Base-by-base conservation (phyloP, 2,888 invertebrate genomes). In the Drosophila vallismaia region DNA sequence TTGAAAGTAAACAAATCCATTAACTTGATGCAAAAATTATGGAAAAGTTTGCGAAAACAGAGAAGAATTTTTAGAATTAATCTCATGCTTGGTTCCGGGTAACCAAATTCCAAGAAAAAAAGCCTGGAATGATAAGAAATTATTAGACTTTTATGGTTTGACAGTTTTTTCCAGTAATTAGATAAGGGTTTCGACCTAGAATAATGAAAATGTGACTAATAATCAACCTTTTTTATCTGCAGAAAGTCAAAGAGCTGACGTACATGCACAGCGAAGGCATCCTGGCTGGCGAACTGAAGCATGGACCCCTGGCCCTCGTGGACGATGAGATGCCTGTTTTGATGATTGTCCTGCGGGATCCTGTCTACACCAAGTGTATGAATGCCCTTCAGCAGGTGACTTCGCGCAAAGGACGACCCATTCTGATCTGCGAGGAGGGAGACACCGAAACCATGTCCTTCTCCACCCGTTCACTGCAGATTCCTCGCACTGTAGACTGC, bases 231-330 rank as follows among this genome's bases (percentile, higher is more conserved):
- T 24, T 14, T 10, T 12, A 49, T 24, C 44, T 48, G 8, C 60
- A 62, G 60, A 99, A 99, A 95, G 97, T 99, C 31, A 99, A 99
- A 92, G 99, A 99, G 91, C 93, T 99, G 91, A 99, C 99, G 0
- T 99, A 99, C 92, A 99, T 99, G 98, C 99, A 99, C 93, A 98
- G 98, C 86, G 98, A 98, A 92, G 98, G 98, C n/a, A 99, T 99
- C 75, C 95, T 99, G 95, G 98, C 99, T 4, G 99, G 99, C 51
- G 99, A 99, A 93, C 93, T 99, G 84, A 99, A 99, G 91, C 99
- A 99, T 89, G 99, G 99, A 6, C 99, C 99, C 0, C 93, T 99
- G 69, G 99, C 99, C 2, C 94, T 99, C 59, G 97, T 99, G 42
- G 99, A 99, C 91, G 96, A 97, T 87, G 95, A 96, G 1, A 98